Evolutionary conservation across 2,113 vertebrate genomes (phyloP), one percentile per base, ranked within the genome.

Genomic region (Oophaga pumilio): DNA sequence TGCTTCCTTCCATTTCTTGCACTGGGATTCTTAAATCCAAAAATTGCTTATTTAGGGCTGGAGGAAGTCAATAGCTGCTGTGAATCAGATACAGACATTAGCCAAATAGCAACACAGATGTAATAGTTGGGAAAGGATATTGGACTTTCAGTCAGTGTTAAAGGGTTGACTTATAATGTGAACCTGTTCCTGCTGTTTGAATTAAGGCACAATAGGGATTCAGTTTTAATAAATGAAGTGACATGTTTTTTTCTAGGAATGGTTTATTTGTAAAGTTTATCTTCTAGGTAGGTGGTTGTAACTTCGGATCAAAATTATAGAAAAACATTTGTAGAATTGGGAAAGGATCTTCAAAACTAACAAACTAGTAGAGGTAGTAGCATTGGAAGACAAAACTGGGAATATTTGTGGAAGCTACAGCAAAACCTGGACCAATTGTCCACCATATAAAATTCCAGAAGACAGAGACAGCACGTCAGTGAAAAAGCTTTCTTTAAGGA

Each of bases 11-110:
- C 10, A 59, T 85, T 85, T 77, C 52, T 82, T 74, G 78, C 69
- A 43, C 8, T 52, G 28, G 57, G 20, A 50, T 82, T 66, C 64
- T 69, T 60, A 74, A n/a, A 59, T 76, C 78, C 68, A 33, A 69
- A 76, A 82, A 82, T 87, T 87, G 66, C 66, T 82, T 87, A 82
- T 87, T 74, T 82, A 26, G 53, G 33, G 22, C 15, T 78, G 1
- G 43, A 11, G 66, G 33, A 86, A 53, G 74, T 78, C 76, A 78
- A 85, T 85, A 76, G 28, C 18, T 85, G 33, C 7, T 82, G 84
- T 14, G 84, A 59, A 76, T 76, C 28, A 60, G 71, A 24, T 76
- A 59, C 6, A 76, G 52, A 64, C 53, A 28, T 85, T 62, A 77
- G 49, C 57, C 33, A 57, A 60, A 49, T 33, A 85, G 84, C 52